Percentiles rank a stretch among this genome's conserved stretches.
Evolutionary conservation across 2,797 vertebrate species (phyloP).

Genomic region (Limosa lapponica): DNA sequence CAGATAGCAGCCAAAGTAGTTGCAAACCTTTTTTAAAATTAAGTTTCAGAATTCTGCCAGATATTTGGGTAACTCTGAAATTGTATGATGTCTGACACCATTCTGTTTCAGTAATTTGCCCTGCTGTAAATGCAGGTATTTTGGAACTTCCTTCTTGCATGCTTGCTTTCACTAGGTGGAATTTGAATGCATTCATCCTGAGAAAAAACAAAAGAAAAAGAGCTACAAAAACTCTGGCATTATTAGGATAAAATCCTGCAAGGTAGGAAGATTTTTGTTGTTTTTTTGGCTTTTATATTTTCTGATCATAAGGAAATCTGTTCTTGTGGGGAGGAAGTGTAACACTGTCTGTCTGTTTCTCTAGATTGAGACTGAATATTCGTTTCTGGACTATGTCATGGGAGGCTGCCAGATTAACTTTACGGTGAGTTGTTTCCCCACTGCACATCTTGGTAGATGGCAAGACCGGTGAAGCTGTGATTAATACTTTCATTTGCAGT

Average conservation of each 20-base stretch:
- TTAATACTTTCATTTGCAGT: not conserved
- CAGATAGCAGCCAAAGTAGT: not conserved
- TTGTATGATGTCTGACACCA: not conserved
- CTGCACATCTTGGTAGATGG: not conserved
- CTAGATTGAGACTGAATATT: constrained; percentile 84
- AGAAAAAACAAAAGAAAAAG: constrained; percentile 95
- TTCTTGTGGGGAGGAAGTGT: not conserved
- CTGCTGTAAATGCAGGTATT: not conserved
- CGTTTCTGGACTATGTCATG: constrained; percentile 94
- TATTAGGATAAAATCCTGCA: constrained; percentile 86
- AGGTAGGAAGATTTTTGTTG: constrained; percentile 73
- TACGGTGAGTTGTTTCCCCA: constrained; percentile 82
- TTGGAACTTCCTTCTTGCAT: not conserved
- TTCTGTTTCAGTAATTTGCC: not conserved
- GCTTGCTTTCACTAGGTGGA: constrained; percentile 77
- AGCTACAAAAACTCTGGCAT: constrained; percentile 93
- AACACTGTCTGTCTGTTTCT: not conserved
- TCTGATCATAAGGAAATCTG: not conserved
- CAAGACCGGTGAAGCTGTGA: not conserved
- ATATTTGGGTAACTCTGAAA: not conserved
- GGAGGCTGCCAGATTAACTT: constrained; percentile 96
- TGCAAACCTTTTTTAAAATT: not conserved
- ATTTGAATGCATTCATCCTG: constrained; percentile 91
- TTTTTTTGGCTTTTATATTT: accelerated
- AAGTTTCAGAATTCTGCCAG: not conserved